phyloP scores from a whole-genome alignment of 1,140 invertebrate genomes.

The Pectinophora gossypiella region DNA sequence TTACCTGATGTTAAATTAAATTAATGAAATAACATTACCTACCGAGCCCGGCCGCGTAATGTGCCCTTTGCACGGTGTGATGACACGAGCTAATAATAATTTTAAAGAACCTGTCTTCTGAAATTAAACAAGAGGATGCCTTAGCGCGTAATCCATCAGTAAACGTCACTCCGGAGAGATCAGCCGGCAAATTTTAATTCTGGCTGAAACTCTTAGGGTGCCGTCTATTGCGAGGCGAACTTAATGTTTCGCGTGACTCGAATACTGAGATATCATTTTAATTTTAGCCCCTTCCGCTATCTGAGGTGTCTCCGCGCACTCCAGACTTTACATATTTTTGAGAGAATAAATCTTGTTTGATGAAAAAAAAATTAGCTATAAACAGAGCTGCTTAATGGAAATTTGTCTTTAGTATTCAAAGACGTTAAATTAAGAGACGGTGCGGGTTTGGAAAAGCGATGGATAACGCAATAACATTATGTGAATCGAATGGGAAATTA shows the following conservation, averaged over 20 bases:
- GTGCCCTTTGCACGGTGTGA: no score
- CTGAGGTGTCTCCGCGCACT: conserved; percentile 40
- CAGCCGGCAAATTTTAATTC: conserved; percentile 73
- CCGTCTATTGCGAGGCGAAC: conserved; percentile 64
- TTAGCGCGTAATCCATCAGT: conserved; percentile 65
- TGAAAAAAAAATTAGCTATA: conserved; percentile 61
- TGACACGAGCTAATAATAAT: no score
- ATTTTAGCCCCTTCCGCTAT: conserved; percentile 56
- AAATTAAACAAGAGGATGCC: not conserved
- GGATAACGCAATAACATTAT: not conserved
- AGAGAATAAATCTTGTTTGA: conserved; percentile 67
- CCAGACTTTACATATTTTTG: conserved; percentile 69
- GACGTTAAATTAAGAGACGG: conserved; percentile 31
- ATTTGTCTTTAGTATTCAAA: conserved; percentile 62
- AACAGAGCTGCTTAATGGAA: conserved; percentile 63
- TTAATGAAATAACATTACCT: no score
- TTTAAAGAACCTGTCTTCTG: not conserved
- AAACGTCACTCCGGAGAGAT: conserved; percentile 54
- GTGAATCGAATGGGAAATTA: not conserved
- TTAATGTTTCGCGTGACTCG: conserved; percentile 74
- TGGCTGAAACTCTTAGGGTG: conserved; percentile 61
- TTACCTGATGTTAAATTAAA: no score
- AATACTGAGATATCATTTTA: conserved; percentile 70
- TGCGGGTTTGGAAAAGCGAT: not conserved
- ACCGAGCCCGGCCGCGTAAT: no score